Conservation (phyloP, 2,797 vertebrate species). For the Salmo trutta region DNA sequence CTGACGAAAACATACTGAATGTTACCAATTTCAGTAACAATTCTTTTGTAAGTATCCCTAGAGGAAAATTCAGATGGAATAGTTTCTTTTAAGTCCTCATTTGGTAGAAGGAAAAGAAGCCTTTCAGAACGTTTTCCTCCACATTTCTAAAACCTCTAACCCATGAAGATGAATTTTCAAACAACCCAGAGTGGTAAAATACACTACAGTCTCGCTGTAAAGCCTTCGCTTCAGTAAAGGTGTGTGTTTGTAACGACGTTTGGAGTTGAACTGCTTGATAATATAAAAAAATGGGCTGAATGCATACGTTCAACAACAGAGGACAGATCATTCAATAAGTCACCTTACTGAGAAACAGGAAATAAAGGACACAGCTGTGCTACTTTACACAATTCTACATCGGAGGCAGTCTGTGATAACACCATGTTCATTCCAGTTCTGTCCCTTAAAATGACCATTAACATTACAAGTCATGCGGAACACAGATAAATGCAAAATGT, state of each 20-base stretch:
- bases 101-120: constrained; percentile 20
- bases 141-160: constrained; percentile 7
- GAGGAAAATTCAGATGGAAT: background rate
- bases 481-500: constrained; percentile 99
- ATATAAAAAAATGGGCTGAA: constrained; percentile 79
- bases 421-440: constrained; percentile 96
- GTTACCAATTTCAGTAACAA: background rate
- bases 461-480: constrained; percentile 99
- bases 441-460: constrained; percentile 99
- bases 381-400: constrained; percentile 93
- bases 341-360: constrained; percentile 87
- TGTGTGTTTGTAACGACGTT: constrained; percentile 69
- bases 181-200: constrained; percentile 52
- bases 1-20: background rate
- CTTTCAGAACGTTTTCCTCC: constrained; percentile 23
- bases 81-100: constrained; percentile 1
- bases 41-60: background rate
- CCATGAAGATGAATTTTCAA: constrained; percentile 3
- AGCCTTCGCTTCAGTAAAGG: constrained; percentile 67
- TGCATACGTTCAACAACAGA: constrained; percentile 83
- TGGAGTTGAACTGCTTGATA: constrained; percentile 74
- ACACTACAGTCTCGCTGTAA: constrained; percentile 47
- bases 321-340: constrained; percentile 89
- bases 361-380: constrained; percentile 83
- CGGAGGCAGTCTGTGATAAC: constrained; percentile 95